Evolutionary conservation across 2,888 invertebrate genomes (phyloP), one percentile per base, ranked within the genome.

Genomic region (Spodoptera picta): DNA sequence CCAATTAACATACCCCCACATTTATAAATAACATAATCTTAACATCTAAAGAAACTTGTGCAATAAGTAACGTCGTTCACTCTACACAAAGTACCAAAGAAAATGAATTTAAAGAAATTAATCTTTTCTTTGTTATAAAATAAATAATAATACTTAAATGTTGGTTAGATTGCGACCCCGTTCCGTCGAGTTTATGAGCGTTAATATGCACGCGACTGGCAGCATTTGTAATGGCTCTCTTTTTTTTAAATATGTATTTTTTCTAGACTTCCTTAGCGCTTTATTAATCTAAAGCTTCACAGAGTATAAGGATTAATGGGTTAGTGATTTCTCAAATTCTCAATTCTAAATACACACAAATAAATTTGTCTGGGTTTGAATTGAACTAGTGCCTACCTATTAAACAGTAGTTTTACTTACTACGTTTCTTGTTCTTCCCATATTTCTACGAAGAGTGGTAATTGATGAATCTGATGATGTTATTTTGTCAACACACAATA

Each of bases 141-240:
- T 68, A 68, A 5, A 45, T 53, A 47, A 44, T 49, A 45, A 44
- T 54, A 48, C 12, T 36, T 61, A 27, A 74, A 50, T 42, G 47
- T 44, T 36, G 5, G 52, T 61, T 54, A 44, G 36, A 54, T 24
- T 42, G 14, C 49, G 52, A 69, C 64, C 70, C 50, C 48, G 55
- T 70, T 71, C 52, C 19, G 52, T 63, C 54, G 63, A 63, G 52
- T 56, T 49, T 63, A 74, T 61, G n/a, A 23, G 11, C 27, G 24
- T 48, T 27, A 36, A 53, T n/a, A 56, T 47, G 48, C 52, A 57
- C 24, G 43, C 19, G 43, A 56, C 36, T 36, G 36, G 36, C 36
- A 36, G 9, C 47, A 31, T 47, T 54, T 52, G 1, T 63, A 49
- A 27, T 46, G 12, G 12, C 27, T 42, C 44, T 0, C 43, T 14